A percentile compares a stretch with the other conserved stretches of the same genome.
Evolutionary conservation across 2,888 invertebrate species (phyloP).

Genomic region (Osedax fenrisi): DNA sequence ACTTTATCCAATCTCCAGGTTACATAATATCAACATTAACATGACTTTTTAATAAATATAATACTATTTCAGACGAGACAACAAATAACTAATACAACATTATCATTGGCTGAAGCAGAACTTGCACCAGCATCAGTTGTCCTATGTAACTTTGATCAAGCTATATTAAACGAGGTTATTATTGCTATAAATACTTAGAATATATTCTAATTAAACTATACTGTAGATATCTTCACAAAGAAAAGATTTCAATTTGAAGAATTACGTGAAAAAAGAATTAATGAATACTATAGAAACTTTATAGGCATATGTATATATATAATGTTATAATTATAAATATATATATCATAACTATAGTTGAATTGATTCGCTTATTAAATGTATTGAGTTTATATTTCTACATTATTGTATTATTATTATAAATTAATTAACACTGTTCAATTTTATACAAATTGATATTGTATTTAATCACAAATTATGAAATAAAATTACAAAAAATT

Average conservation of each 20-base stretch:
- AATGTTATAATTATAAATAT: no score
- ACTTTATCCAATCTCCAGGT: background rate
- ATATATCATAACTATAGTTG: no score
- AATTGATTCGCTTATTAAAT: no score
- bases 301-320: no score
- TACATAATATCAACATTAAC: no score
- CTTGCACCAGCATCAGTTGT: background rate
- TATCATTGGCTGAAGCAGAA: background rate
- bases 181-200: background rate
- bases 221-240: background rate
- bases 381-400: no score
- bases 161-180: background rate
- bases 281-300: background rate
- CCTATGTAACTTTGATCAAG: background rate
- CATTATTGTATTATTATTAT: no score
- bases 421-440: no score
- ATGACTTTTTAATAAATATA: no score
- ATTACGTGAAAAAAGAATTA: background rate
- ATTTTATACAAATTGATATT: no score
- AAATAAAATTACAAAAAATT: no score
- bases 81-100: background rate
- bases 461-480: no score
- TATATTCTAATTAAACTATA: background rate
- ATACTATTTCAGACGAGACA: background rate
- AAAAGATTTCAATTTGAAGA: background rate